Conservation (phyloP, 2,113 vertebrate species). For the Callospermophilus lateralis region DNA sequence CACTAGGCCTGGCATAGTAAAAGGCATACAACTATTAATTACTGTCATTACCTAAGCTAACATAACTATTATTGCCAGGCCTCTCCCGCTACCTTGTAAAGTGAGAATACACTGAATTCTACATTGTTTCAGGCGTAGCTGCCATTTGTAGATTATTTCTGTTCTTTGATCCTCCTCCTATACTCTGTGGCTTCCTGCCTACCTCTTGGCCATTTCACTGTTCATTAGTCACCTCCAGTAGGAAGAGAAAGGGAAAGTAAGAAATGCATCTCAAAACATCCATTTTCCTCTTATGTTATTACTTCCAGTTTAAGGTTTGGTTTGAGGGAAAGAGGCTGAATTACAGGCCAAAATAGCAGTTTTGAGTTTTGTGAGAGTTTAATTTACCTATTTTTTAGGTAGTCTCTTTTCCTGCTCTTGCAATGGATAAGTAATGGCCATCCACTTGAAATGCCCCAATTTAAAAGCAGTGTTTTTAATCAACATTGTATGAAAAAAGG, state of each 20-base stretch:
- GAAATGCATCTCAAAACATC: conserved; percentile 53
- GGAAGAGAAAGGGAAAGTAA: conserved; percentile 60
- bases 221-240: conserved; percentile 50
- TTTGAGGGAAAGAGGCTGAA: conserved; percentile 42
- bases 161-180: neutral
- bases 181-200: conserved; percentile 45
- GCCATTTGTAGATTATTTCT: conserved; percentile 45
- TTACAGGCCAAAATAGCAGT: conserved; percentile 31
- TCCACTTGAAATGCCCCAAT: neutral
- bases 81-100: conserved; percentile 46
- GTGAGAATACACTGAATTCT: conserved; percentile 53
- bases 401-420: conserved; percentile 11
- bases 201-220: conserved; percentile 64
- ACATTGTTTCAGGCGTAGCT: conserved; percentile 27
- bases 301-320: conserved; percentile 44
- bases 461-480: conserved; percentile 56
- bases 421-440: neutral
- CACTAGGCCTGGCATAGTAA: neutral
- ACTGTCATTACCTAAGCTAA: conserved; percentile 60
- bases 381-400: conserved; percentile 39
- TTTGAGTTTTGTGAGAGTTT: conserved; percentile 55
- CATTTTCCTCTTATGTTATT: conserved; percentile 69
- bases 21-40: conserved; percentile 62
- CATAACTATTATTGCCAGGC: conserved; percentile 47
- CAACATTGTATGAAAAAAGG: conserved; percentile 28